Evolutionary conservation across 1,140 invertebrate species (phyloP).

Genomic region (Eumaeus atala): DNA sequence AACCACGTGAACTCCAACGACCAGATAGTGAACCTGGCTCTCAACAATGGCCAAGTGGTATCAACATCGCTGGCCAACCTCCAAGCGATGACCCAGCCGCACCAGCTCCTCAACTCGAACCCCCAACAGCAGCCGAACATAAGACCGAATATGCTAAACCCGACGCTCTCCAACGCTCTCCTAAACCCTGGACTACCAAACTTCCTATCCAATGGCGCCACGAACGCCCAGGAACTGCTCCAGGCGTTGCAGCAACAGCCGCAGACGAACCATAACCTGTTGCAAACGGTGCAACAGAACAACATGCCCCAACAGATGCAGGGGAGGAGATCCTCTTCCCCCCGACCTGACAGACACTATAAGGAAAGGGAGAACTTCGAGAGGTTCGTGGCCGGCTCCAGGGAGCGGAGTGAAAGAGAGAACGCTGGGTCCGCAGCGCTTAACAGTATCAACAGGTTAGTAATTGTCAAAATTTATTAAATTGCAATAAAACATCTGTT

Average conservation of each 20-base stretch:
- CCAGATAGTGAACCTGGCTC: constrained; percentile 86
- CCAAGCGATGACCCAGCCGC: constrained; percentile 84
- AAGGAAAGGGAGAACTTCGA: constrained; percentile 69
- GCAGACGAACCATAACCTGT: constrained; percentile 59
- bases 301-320: constrained; percentile 60
- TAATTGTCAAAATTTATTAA: constrained; percentile 11
- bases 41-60: constrained; percentile 88
- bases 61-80: constrained; percentile 89
- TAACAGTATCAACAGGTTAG: constrained; percentile 72
- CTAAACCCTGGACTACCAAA: constrained; percentile 81
- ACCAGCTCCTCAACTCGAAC: constrained; percentile 72
- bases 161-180: constrained; percentile 67
- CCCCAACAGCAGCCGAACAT: constrained; percentile 63
- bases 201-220: constrained; percentile 79
- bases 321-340: constrained; percentile 59
- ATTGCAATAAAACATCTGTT: too few relatives aligned
- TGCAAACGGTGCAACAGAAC: constrained; percentile 68
- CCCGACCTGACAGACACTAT: constrained; percentile 63
- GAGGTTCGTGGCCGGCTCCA: constrained; percentile 50
- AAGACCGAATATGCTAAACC: constrained; percentile 75
- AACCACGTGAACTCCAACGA: constrained; percentile 86
- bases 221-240: constrained; percentile 77
- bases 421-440: constrained; percentile 55
- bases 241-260: constrained; percentile 77
- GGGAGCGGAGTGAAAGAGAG: constrained; percentile 65